A percentile compares a stretch with the other conserved stretches of the same genome.
These are phyloP conservation scores for Andrena marginata DNA, from an alignment of 2,888 invertebrate genomes.

Conservation along the genomic window DNA sequence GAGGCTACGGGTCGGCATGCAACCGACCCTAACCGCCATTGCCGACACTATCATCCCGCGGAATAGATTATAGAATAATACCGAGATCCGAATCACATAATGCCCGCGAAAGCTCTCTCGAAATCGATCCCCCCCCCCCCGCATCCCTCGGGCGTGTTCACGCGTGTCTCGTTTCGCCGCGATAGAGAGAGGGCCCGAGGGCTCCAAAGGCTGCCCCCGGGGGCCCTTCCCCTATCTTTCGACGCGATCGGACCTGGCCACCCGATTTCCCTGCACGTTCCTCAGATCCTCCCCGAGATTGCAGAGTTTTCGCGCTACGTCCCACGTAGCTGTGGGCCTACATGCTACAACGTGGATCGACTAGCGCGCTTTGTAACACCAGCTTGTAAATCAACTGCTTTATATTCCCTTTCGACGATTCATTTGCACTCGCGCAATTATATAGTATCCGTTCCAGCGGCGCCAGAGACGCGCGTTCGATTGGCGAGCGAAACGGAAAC, in stretches of 20 bases:
- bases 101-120: slow-evolving; percentile 65
- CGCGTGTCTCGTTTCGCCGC: slow-evolving; percentile 14
- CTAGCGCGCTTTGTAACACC: neutral
- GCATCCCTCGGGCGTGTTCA: neutral
- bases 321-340: too few species aligned
- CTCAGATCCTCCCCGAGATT: slow-evolving; percentile 24
- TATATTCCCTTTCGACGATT: neutral
- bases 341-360: neutral
- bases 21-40: slow-evolving; percentile 72
- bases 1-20: slow-evolving; percentile 64
- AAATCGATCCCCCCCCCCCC: slow-evolving; percentile 36
- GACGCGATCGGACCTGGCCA: slow-evolving; percentile 20
- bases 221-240: slow-evolving; percentile 16
- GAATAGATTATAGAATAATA: slow-evolving; percentile 78
- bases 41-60: slow-evolving; percentile 74
- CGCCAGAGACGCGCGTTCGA: neutral
- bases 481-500: neutral
- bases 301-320: neutral
- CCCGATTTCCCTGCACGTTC: slow-evolving; percentile 31
- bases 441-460: neutral
- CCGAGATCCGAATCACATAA: slow-evolving; percentile 75
- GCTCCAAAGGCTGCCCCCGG: neutral
- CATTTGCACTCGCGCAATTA: neutral
- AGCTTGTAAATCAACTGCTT: neutral
- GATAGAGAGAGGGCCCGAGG: neutral